A percentile compares a stretch with the other conserved stretches of the same genome.
Conservation (phyloP, 2,888 invertebrate genomes). For the Phengaris alcon region DNA sequence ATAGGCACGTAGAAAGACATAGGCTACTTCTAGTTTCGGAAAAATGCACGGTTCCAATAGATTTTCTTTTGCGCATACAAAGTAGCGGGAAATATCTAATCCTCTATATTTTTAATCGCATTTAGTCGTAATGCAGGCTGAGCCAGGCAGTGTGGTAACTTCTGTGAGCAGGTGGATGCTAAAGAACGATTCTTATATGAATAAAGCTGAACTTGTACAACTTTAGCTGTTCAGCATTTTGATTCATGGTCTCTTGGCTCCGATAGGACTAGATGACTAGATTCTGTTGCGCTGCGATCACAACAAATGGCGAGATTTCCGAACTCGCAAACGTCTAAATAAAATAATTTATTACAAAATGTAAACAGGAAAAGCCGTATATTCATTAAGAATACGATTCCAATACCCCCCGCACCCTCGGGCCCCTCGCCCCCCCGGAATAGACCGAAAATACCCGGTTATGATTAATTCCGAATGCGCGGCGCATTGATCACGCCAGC, state of each 20-base stretch:
- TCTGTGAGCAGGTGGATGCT: too few relatives aligned
- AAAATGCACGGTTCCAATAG: too few relatives aligned
- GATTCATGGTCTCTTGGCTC: not conserved
- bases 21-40: too few relatives aligned
- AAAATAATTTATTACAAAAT: constrained; percentile 79
- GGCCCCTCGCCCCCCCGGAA: constrained; percentile 51
- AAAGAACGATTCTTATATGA: not conserved
- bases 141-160: too few relatives aligned
- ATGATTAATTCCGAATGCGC: constrained; percentile 79
- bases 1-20: too few relatives aligned
- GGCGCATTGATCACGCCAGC: constrained; percentile 79
- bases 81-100: too few relatives aligned
- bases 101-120: too few relatives aligned
- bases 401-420: constrained; percentile 52
- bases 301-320: constrained; percentile 40
- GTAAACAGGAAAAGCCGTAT: constrained; percentile 79
- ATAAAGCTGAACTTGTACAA: not conserved
- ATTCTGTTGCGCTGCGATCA: constrained; percentile 31
- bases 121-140: too few relatives aligned
- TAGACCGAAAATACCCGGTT: constrained; percentile 79
- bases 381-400: constrained; percentile 79
- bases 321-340: constrained; percentile 52
- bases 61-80: too few relatives aligned
- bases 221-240: not conserved
- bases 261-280: not conserved